phyloP scores from a whole-genome alignment of 1,140 invertebrate genomes.

The Nixonia krombeini region DNA sequence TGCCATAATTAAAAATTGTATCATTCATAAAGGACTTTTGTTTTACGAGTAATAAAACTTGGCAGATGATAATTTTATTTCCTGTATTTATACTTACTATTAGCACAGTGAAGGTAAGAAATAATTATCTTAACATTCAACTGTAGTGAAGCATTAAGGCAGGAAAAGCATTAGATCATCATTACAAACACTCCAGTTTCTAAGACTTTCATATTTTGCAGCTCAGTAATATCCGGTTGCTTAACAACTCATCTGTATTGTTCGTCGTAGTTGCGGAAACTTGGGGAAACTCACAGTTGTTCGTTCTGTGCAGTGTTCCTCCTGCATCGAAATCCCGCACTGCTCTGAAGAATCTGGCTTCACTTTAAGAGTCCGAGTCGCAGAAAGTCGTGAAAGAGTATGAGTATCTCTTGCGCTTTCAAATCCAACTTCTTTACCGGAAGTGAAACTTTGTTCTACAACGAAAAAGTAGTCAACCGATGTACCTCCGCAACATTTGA shows the following conservation, averaged over 20 bases:
- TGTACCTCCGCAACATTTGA: conserved; percentile 1
- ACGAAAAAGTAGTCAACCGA: background rate
- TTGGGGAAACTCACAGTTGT: conserved; percentile 8
- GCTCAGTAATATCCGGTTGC: conserved; percentile 9
- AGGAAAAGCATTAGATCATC: too few species aligned
- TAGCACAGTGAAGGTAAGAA: too few species aligned
- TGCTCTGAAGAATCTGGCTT: background rate
- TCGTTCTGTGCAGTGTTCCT: background rate
- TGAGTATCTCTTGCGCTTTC: conserved; percentile 10
- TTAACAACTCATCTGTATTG: conserved; percentile 10
- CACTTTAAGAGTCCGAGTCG: conserved; percentile 2
- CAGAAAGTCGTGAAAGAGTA: conserved; percentile 7
- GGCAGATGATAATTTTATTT: too few species aligned
- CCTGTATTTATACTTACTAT: too few species aligned
- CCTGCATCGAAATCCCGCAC: background rate
- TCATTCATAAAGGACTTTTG: too few species aligned
- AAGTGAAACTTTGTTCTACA: conserved; percentile 4
- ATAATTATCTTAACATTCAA: too few species aligned
- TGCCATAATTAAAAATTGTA: too few species aligned
- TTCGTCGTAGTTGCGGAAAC: conserved; percentile 7
- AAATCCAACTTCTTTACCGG: conserved; percentile 8
- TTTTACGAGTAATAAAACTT: too few species aligned
- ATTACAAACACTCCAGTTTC: background rate
- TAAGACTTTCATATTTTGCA: conserved; percentile 4
- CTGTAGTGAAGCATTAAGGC: too few species aligned